Evolutionary conservation across 2,888 invertebrate species (phyloP), one percentile per base, ranked within the genome.

Genomic region (Drosophila helvetica): DNA sequence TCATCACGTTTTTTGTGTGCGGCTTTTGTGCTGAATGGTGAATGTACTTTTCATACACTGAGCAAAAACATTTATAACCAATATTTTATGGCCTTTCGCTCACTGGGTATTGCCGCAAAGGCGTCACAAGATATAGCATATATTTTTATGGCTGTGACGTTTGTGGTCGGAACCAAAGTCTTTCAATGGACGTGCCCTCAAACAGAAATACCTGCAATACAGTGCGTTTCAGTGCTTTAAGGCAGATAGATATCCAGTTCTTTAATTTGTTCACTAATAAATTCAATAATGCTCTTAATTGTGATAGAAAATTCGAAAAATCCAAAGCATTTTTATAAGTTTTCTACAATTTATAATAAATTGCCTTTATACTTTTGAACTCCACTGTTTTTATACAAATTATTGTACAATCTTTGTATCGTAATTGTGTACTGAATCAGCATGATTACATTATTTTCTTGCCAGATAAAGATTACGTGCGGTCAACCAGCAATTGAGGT

Each of bases 1-100:
- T 69, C 62, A 62, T 69, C 74, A 73, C 69, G 64, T 63, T 69
- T 38, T 42, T 72, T 48, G 22, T 52, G 4, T 25, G 22, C 27
- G 43, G 19, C 22, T 61, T 48, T 22, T 52, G 27, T 25, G 22
- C 27, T 52, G 19, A 59, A 38, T 38, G 42, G n/a, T 12, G 27
- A 27, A 52, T 59, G 59, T 43, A 15, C 42, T 59, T 25, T 59
- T 22, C 6, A 22, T 54, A 46, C 33, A 50, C 63, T 65, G 45
- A 38, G 42, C 38, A 48, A 62, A 48, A 61, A 33, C 30, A 9
- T 47, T 47, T 68, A 54, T 30, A 38, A 17, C 19, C 10, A 12
- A 46, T 5, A 38, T 6, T 46, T 54, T 12, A 19, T 27, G 19
- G 12, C 61, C 38, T 38, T 38, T 38, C 38, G 38, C 7, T 38